A percentile compares a stretch with the other conserved stretches of the same genome.
phyloP scores from a whole-genome alignment of 2,888 invertebrate genomes.

The Bombylius major region DNA sequence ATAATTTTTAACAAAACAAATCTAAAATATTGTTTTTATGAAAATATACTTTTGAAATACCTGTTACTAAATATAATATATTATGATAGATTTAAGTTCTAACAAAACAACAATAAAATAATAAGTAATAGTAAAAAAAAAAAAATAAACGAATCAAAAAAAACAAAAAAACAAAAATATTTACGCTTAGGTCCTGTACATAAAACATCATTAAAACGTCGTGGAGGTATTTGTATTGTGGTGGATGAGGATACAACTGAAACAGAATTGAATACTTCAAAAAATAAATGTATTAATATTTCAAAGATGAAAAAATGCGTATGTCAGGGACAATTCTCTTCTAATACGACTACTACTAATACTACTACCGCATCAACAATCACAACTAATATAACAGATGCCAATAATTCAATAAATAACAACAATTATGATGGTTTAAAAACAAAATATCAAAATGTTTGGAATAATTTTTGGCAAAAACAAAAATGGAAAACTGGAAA shows the following conservation, averaged over 20 bases:
- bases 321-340: not conserved
- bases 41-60: no score
- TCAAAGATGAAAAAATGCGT: not conserved
- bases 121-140: not conserved
- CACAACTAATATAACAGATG: not conserved
- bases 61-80: no score
- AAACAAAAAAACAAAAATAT: conserved; percentile 1
- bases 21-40: no score
- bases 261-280: conserved; percentile 18
- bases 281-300: not conserved
- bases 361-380: not conserved
- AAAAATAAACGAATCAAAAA: not conserved
- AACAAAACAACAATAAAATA: no score
- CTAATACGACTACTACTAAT: not conserved
- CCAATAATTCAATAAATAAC: not conserved
- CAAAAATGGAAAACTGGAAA: conserved; percentile 24
- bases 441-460: conserved; percentile 15
- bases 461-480: conserved; percentile 26
- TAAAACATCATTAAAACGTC: conserved; percentile 34
- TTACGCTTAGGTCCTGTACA: conserved; percentile 14
- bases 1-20: no score
- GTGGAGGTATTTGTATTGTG: conserved; percentile 37
- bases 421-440: conserved; percentile 2
- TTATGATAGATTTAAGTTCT: no score
- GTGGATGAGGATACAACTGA: conserved; percentile 34